phyloP scores from a whole-genome alignment of 37 sponge, comb jelly and placozoan genomes.

The Oscarella lobularis region DNA sequence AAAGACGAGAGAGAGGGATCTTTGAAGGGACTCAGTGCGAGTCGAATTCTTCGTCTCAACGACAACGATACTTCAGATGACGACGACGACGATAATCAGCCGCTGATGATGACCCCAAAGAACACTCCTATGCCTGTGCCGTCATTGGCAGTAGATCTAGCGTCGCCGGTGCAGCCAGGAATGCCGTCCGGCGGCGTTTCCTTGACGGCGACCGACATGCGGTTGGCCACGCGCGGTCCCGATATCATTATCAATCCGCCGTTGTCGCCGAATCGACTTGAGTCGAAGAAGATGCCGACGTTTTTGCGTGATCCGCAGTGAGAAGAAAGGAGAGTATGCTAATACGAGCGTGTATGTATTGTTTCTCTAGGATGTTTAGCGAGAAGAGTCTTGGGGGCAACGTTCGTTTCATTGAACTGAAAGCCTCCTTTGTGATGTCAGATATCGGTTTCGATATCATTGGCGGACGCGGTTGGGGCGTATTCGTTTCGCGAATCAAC shows the following conservation, averaged over 20 bases:
- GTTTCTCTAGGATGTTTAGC: no score
- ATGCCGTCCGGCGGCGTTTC: neutral
- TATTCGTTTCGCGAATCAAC: neutral
- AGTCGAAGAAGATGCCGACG: neutral
- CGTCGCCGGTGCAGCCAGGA: no score
- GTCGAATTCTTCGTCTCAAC: no score
- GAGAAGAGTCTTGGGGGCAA: neutral
- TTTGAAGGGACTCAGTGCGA: no score
- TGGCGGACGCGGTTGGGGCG: neutral
- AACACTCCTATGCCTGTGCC: no score
- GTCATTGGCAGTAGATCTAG: no score
- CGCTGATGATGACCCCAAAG: no score
- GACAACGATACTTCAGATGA: no score
- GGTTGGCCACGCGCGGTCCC: neutral
- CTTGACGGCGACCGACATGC: conserved; percentile 1
- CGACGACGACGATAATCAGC: no score
- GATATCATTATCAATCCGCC: neutral
- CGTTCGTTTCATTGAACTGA: neutral
- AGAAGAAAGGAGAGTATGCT: neutral
- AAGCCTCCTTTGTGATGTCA: neutral
- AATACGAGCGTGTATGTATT: no score
- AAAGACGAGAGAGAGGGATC: no score
- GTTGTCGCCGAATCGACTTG: neutral
- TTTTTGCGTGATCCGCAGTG: neutral
- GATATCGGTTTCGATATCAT: neutral